Conservation (phyloP, 1,140 invertebrate genomes). For the Ephestia elutella region DNA sequence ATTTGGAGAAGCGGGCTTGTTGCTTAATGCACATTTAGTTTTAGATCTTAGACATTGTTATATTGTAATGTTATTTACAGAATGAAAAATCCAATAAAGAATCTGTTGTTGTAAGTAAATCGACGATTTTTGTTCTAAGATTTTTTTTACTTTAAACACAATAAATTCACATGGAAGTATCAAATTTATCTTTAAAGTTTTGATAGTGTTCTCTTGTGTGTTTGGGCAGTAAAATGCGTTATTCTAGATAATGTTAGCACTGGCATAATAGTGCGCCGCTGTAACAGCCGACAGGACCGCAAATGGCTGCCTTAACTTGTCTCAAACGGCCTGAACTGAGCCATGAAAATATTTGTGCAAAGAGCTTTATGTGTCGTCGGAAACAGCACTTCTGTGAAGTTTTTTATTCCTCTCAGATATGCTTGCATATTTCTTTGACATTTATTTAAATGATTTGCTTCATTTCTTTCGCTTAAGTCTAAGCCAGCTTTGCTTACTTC, state of each 20-base stretch:
- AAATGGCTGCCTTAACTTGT: constrained; percentile 17
- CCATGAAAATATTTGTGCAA: constrained; percentile 21
- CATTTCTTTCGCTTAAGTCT: no score
- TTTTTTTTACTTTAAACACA: neutral
- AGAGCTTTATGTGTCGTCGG: constrained; percentile 29
- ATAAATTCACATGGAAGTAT: neutral
- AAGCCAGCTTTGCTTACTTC: no score
- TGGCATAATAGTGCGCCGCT: neutral
- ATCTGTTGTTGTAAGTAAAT: neutral
- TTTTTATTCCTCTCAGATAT: neutral
- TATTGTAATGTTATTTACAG: neutral
- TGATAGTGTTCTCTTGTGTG: neutral
- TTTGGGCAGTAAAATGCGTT: constrained; percentile 13
- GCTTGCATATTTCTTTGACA: neutral
- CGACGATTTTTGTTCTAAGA: neutral
- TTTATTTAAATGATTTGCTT: no score
- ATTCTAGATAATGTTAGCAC: constrained; percentile 5
- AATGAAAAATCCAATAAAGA: neutral
- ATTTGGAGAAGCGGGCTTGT: neutral
- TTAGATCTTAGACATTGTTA: neutral
- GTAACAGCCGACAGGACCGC: neutral
- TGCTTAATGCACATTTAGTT: neutral
- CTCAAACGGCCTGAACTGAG: constrained; percentile 11
- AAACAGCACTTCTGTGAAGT: constrained; percentile 20
- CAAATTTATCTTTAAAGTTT: neutral